These are phyloP conservation scores for Heteronetta atricapilla DNA, from an alignment of 2,113 vertebrate genomes.

Conservation along the genomic window DNA sequence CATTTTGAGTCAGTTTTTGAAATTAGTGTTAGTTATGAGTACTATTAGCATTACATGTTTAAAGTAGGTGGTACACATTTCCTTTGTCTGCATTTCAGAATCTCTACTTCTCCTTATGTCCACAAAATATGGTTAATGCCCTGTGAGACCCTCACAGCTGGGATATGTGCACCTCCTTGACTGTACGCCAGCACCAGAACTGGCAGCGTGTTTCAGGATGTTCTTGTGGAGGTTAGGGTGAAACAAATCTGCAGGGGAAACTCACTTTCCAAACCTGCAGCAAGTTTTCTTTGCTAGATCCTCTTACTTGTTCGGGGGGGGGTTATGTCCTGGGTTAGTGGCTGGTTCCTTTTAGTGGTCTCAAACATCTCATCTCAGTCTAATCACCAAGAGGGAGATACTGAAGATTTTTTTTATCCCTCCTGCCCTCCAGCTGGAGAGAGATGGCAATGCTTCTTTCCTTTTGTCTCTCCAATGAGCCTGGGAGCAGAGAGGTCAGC, in stretches of 20 bases:
- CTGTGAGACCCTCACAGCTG: not conserved
- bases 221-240: not conserved
- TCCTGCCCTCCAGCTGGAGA: not conserved
- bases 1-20: not conserved
- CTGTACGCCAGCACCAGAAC: not conserved
- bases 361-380: not conserved
- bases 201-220: not conserved
- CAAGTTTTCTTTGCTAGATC: not conserved
- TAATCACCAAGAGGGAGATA: not conserved
- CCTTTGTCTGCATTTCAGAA: not conserved
- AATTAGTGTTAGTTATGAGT: not conserved
- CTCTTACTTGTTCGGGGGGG: not conserved
- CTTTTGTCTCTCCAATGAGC: not conserved
- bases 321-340: not conserved
- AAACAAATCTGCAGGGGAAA: not conserved
- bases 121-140: not conserved
- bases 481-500: not conserved
- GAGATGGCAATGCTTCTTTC: not conserved
- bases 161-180: not conserved
- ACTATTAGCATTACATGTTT: not conserved
- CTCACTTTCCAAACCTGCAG: not conserved
- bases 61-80: not conserved
- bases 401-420: not conserved
- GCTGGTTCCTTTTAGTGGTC: not conserved
- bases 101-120: not conserved